phyloP scores from a whole-genome alignment of 1,140 invertebrate species.

The Pseudobourletiella spinata region DNA sequence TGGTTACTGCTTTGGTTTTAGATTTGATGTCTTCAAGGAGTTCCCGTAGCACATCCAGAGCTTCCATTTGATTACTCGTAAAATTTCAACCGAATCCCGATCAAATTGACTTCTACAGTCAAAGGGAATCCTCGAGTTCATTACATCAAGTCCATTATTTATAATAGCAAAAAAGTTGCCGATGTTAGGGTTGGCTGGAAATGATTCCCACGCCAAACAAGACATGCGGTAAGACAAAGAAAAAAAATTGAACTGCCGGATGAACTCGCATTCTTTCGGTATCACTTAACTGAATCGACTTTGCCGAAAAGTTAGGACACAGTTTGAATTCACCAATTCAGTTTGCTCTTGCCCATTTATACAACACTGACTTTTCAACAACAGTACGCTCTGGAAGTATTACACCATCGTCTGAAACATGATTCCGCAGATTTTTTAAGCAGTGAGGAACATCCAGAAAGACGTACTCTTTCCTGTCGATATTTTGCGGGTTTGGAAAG shows the following conservation, averaged over 20 bases:
- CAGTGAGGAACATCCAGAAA: constrained; percentile 32
- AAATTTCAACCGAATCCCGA: constrained; percentile 11
- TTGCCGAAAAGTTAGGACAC: constrained; percentile 11
- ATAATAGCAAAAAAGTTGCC: constrained; percentile 21
- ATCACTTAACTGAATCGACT: constrained; percentile 10
- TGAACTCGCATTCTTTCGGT: constrained; percentile 25
- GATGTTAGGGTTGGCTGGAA: constrained; percentile 6
- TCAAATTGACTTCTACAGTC: constrained; percentile 9
- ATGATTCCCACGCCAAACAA: neutral
- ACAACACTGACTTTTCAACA: constrained; percentile 2
- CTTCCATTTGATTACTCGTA: constrained; percentile 1
- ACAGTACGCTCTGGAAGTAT: constrained; percentile 8
- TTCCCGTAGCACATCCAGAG: constrained; percentile 4
- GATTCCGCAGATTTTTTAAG: constrained; percentile 31
- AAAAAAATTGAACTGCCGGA: constrained; percentile 27
- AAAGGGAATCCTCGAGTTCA: constrained; percentile 17
- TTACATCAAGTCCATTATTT: constrained; percentile 29
- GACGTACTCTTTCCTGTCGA: constrained; percentile 14
- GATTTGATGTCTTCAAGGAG: neutral
- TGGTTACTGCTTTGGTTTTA: neutral
- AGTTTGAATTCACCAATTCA: constrained; percentile 21
- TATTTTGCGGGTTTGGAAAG: constrained; percentile 14
- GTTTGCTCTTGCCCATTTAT: neutral
- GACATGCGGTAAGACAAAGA: constrained; percentile 13
- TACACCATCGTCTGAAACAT: constrained; percentile 30